phyloP scores from a whole-genome alignment of 2,113 vertebrate genomes.

The Chaetura pelagica region DNA sequence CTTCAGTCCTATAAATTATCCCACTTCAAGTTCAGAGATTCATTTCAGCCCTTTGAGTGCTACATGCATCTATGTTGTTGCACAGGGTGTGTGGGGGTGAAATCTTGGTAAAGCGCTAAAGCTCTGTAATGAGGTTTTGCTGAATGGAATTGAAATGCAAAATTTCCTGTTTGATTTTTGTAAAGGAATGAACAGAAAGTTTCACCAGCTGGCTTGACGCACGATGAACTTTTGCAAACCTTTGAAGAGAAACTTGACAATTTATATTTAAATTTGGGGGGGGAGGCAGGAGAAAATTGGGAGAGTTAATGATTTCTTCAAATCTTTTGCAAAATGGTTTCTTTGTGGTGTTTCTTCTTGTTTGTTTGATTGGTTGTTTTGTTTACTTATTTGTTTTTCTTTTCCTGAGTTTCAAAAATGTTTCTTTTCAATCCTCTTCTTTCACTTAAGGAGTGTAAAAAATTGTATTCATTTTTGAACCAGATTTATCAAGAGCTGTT shows the following conservation, averaged over 20 bases:
- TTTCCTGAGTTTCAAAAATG: neutral
- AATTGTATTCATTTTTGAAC: neutral
- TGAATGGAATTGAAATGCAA: neutral
- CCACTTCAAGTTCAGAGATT: neutral
- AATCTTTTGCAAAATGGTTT: conserved; percentile 44
- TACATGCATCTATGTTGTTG: neutral
- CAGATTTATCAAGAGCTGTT: conserved; percentile 34
- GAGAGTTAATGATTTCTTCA: conserved; percentile 44
- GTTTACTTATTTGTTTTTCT: neutral
- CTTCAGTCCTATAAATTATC: neutral
- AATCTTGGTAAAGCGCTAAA: neutral
- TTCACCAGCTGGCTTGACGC: neutral
- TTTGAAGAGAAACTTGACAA: conserved; percentile 19
- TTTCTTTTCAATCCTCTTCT: neutral
- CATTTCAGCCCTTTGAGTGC: neutral
- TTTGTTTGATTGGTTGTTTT: no score
- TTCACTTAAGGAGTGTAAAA: neutral
- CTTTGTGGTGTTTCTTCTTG: neutral
- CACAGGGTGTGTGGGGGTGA: no score
- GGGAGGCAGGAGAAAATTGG: neutral
- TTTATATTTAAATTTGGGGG: neutral
- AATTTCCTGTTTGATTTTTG: neutral
- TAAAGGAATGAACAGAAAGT: neutral
- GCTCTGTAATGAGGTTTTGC: neutral
- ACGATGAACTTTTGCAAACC: neutral